Evolutionary conservation across 2,797 vertebrate species (phyloP).

Genomic region (Heterohyrax brucei): DNA sequence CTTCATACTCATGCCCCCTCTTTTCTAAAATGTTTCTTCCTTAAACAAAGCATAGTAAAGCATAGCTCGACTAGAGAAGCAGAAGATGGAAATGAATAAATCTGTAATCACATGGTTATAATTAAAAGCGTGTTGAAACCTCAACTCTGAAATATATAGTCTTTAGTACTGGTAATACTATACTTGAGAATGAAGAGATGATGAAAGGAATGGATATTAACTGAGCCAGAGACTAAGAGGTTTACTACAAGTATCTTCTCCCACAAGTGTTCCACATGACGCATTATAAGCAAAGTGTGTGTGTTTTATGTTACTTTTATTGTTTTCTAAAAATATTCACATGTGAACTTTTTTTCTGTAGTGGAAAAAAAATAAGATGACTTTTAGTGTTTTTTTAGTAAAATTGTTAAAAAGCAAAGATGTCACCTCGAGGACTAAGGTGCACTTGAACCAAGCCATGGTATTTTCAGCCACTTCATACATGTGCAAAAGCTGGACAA

Average conservation of each 20-base stretch:
- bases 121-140: constrained; percentile 71
- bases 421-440: too few relatives aligned
- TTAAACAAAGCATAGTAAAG: constrained; percentile 33
- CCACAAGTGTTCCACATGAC: background rate
- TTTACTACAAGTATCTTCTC: background rate
- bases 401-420: too few relatives aligned
- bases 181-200: constrained; percentile 43
- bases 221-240: background rate
- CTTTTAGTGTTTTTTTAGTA: background rate
- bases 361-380: background rate
- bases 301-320: background rate
- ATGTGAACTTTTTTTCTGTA: background rate
- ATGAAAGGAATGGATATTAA: constrained; percentile 8
- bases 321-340: constrained; percentile 26
- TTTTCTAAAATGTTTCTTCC: background rate
- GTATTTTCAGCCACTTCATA: too few relatives aligned
- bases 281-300: background rate
- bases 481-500: too few relatives aligned
- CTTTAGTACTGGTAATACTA: constrained; percentile 51
- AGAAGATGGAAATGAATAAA: constrained; percentile 57
- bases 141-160: constrained; percentile 50
- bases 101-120: constrained; percentile 67
- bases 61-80: constrained; percentile 4
- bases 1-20: background rate
- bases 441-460: too few relatives aligned